Base-by-base conservation (phyloP, 1,140 invertebrate species). In the Euura lappo region DNA sequence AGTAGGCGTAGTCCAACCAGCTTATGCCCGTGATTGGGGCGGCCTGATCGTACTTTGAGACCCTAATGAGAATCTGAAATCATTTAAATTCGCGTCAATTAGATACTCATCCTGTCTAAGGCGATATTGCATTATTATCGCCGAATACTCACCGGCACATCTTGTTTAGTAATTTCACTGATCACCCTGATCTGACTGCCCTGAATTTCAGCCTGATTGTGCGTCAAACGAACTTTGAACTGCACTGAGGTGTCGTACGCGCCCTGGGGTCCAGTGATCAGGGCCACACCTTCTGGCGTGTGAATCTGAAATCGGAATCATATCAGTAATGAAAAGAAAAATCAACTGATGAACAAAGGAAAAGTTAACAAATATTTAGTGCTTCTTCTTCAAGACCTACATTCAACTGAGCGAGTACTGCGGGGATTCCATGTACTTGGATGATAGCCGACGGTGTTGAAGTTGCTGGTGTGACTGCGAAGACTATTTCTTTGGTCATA, bases 151-250 rank as follows among this genome's bases (percentile, higher is more conserved):
- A 87, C 86, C 46, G 86, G 84, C 78, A 88, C 79, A 75, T 87
- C 87, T 79, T 88, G 87, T 64, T 83, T 85, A 0, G 86, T 87
- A 1, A 88, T 73, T 69, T 85, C 83, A 74, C 87, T 88, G 2
- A 77, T 78, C 45, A 88, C 76, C 4, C 80, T 70, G 45, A 87
- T 72, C 80, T 84, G 85, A 68, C 84, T 84, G 8, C 86, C 84
- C 72, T 85, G 87, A 68, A 88, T 74, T 72, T 87, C 85, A 2
- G 86, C 83, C n/a, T 81, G 77, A 74, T 83, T 78, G 65, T 85
- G 79, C 46, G 84, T 80, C 8, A 88, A 75, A 68, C 80, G 83
- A 10, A 88, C 66, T 79, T 81, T 85, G 51, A 81, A 85, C 67
- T 86, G 83, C 5, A 84, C 73, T 6, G 75, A 73, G 75, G 79